Evolutionary conservation across 2,113 vertebrate genomes (phyloP).

Genomic region (Struthio camelus): DNA sequence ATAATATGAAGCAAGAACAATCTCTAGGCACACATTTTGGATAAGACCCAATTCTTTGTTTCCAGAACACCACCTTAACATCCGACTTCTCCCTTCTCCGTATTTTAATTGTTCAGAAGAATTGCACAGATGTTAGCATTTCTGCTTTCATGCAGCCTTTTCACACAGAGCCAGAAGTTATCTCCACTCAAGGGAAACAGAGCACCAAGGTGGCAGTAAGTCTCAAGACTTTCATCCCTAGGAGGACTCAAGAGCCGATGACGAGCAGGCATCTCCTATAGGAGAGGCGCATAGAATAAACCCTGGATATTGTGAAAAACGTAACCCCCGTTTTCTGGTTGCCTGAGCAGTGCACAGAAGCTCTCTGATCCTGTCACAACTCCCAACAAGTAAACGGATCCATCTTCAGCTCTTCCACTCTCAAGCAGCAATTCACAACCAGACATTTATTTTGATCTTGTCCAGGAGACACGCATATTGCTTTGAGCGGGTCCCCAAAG

Average conservation of each 20-base stretch:
- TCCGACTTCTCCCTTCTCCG: background rate
- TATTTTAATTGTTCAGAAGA: background rate
- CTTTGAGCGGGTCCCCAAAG: background rate
- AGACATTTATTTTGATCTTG: background rate
- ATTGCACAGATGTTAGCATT: fast-evolving
- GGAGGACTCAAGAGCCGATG: background rate
- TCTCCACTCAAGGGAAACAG: background rate
- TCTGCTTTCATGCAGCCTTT: background rate
- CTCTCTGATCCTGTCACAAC: background rate
- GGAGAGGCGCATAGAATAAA: background rate
- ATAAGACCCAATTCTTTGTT: background rate
- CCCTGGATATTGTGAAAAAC: background rate
- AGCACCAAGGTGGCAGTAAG: background rate
- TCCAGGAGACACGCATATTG: background rate
- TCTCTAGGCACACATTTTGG: background rate
- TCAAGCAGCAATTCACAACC: background rate
- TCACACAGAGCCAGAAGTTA: background rate
- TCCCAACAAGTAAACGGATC: background rate
- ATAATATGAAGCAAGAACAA: background rate
- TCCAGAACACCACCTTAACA: background rate
- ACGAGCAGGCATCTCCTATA: background rate
- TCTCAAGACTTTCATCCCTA: background rate
- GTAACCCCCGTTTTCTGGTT: background rate
- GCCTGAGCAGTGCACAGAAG: background rate
- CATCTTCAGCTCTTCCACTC: background rate